Conservation (phyloP, 2,113 vertebrate species). For the Gasterosteus aculeatus region DNA sequence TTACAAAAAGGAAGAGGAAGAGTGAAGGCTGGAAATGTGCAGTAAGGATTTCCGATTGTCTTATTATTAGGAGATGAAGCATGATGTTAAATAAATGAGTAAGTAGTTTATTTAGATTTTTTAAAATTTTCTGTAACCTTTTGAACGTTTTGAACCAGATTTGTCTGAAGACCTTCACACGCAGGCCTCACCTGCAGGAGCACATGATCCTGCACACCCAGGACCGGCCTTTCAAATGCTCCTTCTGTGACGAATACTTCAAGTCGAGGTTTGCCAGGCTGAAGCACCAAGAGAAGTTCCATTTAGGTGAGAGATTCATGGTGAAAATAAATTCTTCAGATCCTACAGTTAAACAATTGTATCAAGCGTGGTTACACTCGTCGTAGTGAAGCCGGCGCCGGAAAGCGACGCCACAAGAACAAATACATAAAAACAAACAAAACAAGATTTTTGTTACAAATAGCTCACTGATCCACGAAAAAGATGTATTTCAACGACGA, state of each 20-base stretch:
- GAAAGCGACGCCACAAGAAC: too few relatives aligned
- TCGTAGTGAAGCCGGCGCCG: too few relatives aligned
- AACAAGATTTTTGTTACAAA: neutral
- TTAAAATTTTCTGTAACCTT: neutral
- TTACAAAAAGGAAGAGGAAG: slow-evolving; percentile 91
- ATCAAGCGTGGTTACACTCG: too few relatives aligned
- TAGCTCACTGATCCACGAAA: neutral
- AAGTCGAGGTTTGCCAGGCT: slow-evolving; percentile 95
- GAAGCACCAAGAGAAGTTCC: slow-evolving; percentile 97
- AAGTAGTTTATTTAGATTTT: neutral
- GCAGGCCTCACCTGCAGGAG: slow-evolving; percentile 94
- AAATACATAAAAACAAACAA: too few relatives aligned
- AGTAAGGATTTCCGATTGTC: slow-evolving; percentile 77
- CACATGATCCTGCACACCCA: slow-evolving; percentile 98
- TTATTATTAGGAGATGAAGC: neutral
- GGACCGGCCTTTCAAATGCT: slow-evolving; percentile 96
- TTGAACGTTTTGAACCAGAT: slow-evolving; percentile 78
- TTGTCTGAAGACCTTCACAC: slow-evolving; percentile 95
- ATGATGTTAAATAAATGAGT: neutral
- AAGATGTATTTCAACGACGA: neutral
- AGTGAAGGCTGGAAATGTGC: slow-evolving; percentile 98
- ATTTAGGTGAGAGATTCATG: slow-evolving; percentile 82
- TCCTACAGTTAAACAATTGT: neutral
- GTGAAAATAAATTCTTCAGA: neutral
- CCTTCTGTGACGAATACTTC: slow-evolving; percentile 95